phyloP scores from a whole-genome alignment of 2,888 invertebrate species.

The Leucophenga montana region DNA sequence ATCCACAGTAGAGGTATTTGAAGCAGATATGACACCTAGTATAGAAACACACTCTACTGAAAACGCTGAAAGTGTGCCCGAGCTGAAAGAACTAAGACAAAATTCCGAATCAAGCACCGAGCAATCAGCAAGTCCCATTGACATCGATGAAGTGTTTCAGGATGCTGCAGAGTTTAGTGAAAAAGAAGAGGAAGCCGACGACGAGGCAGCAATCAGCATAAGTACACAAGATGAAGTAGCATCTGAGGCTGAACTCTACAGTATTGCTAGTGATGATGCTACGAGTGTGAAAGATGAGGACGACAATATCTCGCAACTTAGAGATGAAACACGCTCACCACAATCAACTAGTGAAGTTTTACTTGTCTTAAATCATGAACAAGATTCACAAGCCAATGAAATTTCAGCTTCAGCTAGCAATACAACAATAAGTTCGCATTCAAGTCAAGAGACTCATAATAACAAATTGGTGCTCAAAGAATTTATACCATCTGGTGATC shows the following conservation, averaged over 20 bases:
- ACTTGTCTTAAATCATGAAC: conserved; percentile 41
- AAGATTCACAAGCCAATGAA: conserved; percentile 21
- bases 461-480: conserved; percentile 53
- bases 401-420: conserved; percentile 52
- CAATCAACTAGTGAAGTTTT: conserved; percentile 54
- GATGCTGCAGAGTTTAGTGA: conserved; percentile 61
- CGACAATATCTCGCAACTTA: conserved; percentile 19
- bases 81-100: no score
- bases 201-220: background rate
- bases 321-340: conserved; percentile 49
- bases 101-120: background rate
- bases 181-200: conserved; percentile 49
- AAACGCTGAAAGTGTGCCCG: no score
- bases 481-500: conserved; percentile 67
- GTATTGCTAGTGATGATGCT: conserved; percentile 57
- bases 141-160: conserved; percentile 58
- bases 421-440: conserved; percentile 54
- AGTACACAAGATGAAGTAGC: conserved; percentile 46
- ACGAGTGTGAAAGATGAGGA: background rate
- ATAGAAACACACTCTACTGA: background rate
- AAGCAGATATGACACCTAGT: background rate
- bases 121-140: conserved; percentile 24
- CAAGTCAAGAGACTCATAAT: conserved; percentile 49
- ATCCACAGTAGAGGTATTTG: background rate
- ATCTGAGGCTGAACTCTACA: conserved; percentile 62